Evolutionary conservation across 2,113 vertebrate species (phyloP), one percentile per base, ranked within the genome.

Genomic region (Oryzias curvinotus): DNA sequence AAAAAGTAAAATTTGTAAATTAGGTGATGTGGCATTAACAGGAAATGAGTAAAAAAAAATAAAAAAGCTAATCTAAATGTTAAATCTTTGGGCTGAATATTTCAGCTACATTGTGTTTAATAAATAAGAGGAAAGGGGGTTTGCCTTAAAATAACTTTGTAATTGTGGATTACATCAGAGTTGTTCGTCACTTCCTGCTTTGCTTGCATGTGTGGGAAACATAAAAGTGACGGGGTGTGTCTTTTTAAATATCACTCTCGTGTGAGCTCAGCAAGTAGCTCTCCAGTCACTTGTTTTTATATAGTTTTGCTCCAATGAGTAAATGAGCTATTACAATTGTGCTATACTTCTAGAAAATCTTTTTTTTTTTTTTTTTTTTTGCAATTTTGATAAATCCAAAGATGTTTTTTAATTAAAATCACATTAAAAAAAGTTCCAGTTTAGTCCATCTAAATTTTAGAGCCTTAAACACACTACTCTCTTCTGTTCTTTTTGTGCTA

Each of bases 141-240:
- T 47, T 7, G 7, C 45, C n/a, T 47, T 47, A 17, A 47, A n/a
- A 47, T n/a, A 47, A n/a, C 45, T 47, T 17, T 47, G 6, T 47
- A 47, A 47, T 16, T 47, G 45, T 47, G 10, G 10, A 36, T 45
- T 16, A 45, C 47, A 48, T 48, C 47, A 48, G 4, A 18, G 47
- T 48, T 48, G n/a, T 54, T 36, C 7, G 26, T 30, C 16, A 73
- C 67, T 85, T 88, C 81, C 79, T 85, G 71, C 58, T 57, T 17
- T 18, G 12, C 30, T 15, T 5, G 16, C 36, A 50, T 50, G 66
- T 28, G 58, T 52, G 6, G 46, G 48, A 23, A 15, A 13, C 51
- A 17, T 52, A 19, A 19, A 8, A n/a, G 45, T 47, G 45, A 8
- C 17, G n/a, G 73, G 81, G 80, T 52, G 81, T 83, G 82, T 25